Evolutionary conservation across 1,140 invertebrate species (phyloP).

Genomic region (Olivierus martensii): DNA sequence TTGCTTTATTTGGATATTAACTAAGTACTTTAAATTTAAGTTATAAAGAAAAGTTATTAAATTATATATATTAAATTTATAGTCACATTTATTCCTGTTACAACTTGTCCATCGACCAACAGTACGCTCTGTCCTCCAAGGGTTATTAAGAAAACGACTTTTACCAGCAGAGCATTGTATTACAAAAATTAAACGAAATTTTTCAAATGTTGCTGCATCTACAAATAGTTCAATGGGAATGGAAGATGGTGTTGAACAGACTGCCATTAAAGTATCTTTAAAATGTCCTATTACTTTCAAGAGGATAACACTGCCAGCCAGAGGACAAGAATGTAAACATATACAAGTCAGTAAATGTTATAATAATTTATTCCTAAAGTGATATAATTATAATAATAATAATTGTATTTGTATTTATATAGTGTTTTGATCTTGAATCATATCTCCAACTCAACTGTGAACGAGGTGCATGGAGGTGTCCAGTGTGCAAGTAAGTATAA

Average conservation of each 20-base stretch:
- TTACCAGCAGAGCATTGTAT: constrained; percentile 85
- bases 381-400: too few species aligned
- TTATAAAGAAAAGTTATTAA: too few species aligned
- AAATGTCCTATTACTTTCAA: constrained; percentile 94
- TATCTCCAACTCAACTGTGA: constrained; percentile 92
- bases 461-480: constrained; percentile 84
- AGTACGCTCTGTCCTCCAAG: constrained; percentile 81
- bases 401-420: constrained; percentile 18
- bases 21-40: too few species aligned
- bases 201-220: constrained; percentile 40
- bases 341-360: constrained; percentile 54
- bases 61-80: constrained; percentile 30
- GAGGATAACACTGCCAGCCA: constrained; percentile 77
- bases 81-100: constrained; percentile 90
- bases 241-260: constrained; percentile 58
- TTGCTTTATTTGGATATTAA: too few species aligned
- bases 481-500: constrained; percentile 67
- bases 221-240: constrained; percentile 7
- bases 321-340: constrained; percentile 91
- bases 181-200: constrained; percentile 89
- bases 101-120: constrained; percentile 91
- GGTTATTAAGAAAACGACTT: constrained; percentile 71
- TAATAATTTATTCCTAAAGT: not conserved
- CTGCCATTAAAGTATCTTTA: constrained; percentile 71
- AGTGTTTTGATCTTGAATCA: constrained; percentile 88